phyloP scores from a whole-genome alignment of 2,113 vertebrate genomes.

The Cynocephalus volans region DNA sequence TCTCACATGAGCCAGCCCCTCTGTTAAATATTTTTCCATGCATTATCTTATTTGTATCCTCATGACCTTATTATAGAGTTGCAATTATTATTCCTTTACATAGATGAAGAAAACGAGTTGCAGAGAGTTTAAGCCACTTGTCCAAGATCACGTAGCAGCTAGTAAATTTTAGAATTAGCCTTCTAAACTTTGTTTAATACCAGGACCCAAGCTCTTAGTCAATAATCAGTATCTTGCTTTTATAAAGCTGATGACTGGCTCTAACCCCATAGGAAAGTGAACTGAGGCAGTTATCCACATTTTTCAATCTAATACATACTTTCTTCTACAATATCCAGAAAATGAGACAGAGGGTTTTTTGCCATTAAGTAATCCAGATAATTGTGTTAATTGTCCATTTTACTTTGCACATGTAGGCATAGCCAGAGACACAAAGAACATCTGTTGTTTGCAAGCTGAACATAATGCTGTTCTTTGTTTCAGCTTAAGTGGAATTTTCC shows the following conservation, averaged over 20 bases:
- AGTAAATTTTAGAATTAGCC: background rate
- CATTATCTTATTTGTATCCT: background rate
- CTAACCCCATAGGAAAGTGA: background rate
- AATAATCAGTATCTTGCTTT: background rate
- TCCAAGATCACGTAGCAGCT: background rate
- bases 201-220: background rate
- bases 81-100: background rate
- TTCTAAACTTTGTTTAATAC: background rate
- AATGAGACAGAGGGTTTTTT: background rate
- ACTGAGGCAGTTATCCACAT: too few species aligned
- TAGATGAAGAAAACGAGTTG: background rate
- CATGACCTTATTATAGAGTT: background rate
- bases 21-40: background rate
- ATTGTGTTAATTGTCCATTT: background rate
- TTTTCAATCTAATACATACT: background rate
- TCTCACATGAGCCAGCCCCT: background rate
- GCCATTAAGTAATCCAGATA: background rate
- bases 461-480: conserved; percentile 50
- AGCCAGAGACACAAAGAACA: background rate
- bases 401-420: background rate
- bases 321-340: background rate
- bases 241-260: background rate
- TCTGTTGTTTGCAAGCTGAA: background rate
- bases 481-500: background rate
- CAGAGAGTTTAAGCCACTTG: background rate